These are phyloP conservation scores for Drosophila arawakana DNA, from an alignment of 1,140 invertebrate genomes.

Conservation along the genomic window DNA sequence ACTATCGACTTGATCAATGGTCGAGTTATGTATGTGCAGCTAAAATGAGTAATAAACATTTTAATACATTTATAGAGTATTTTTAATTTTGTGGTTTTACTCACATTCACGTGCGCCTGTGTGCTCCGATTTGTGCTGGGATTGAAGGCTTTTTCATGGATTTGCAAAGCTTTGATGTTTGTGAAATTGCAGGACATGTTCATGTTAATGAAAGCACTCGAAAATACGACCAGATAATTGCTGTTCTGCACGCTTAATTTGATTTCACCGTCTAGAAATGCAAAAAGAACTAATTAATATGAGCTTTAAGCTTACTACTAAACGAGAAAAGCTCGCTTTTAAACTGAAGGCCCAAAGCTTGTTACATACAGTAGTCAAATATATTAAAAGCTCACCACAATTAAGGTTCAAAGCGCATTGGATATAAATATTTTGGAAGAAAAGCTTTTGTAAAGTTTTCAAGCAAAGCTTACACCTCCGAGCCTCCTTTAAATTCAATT, in stretches of 20 bases:
- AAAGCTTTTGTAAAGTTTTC: neutral
- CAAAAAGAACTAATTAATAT: neutral
- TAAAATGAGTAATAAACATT: neutral
- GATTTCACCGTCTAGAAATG: constrained; percentile 47
- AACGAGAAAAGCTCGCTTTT: too few relatives aligned
- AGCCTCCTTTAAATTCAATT: too few relatives aligned
- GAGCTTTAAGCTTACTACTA: too few relatives aligned
- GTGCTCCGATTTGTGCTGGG: constrained; percentile 37
- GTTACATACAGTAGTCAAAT: too few relatives aligned
- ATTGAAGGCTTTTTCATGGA: constrained; percentile 64
- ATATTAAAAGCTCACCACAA: too few relatives aligned
- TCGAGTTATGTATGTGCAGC: constrained; percentile 53
- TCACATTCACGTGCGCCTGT: constrained; percentile 62
- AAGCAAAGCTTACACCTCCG: too few relatives aligned
- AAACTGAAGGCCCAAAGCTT: too few relatives aligned
- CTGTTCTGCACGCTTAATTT: constrained; percentile 66
- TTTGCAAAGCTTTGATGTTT: constrained; percentile 48
- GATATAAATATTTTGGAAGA: neutral
- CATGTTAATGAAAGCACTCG: constrained; percentile 65
- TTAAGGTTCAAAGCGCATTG: neutral
- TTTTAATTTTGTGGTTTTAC: neutral
- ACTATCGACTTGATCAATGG: constrained; percentile 51
- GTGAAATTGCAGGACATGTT: constrained; percentile 58
- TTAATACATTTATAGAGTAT: too few relatives aligned
- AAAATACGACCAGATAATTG: constrained; percentile 43